phyloP scores from a whole-genome alignment of 2,888 invertebrate species.

The Polyploca ridens region DNA sequence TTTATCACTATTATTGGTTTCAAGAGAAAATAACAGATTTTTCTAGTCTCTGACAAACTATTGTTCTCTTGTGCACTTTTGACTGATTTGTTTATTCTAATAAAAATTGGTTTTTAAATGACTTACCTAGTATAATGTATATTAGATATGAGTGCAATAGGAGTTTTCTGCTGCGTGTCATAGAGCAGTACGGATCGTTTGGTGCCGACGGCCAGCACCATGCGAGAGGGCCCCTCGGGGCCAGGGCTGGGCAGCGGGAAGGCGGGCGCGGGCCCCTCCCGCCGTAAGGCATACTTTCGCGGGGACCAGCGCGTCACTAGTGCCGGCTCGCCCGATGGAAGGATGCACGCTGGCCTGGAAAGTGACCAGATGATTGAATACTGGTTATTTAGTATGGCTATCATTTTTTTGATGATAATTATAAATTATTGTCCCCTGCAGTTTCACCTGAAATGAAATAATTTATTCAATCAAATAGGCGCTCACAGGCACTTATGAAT shows the following conservation, averaged over 20 bases:
- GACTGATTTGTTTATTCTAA: too few relatives aligned
- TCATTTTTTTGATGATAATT: too few relatives aligned
- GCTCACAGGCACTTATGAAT: too few relatives aligned
- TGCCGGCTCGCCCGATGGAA: slow-evolving; percentile 93
- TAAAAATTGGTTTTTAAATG: too few relatives aligned
- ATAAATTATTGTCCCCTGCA: too few relatives aligned
- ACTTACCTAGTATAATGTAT: slow-evolving; percentile 74
- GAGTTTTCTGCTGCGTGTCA: slow-evolving; percentile 75
- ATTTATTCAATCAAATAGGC: too few relatives aligned
- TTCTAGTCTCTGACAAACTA: too few relatives aligned
- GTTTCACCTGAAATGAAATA: too few relatives aligned
- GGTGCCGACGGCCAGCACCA: slow-evolving; percentile 96
- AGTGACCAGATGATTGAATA: not conserved
- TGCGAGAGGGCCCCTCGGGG: slow-evolving; percentile 87
- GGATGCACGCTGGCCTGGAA: slow-evolving; percentile 87
- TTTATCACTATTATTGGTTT: too few relatives aligned
- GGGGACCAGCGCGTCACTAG: slow-evolving; percentile 94
- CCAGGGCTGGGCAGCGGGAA: slow-evolving; percentile 49
- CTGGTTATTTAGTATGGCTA: too few relatives aligned
- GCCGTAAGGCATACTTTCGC: slow-evolving; percentile 86
- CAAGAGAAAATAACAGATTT: too few relatives aligned
- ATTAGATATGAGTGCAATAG: slow-evolving; percentile 69
- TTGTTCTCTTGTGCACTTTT: too few relatives aligned
- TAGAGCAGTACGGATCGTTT: slow-evolving; percentile 89
- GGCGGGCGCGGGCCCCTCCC: slow-evolving; percentile 83